Base-by-base conservation (phyloP, 1,140 invertebrate genomes). In the Trichonephila inaurata region DNA sequence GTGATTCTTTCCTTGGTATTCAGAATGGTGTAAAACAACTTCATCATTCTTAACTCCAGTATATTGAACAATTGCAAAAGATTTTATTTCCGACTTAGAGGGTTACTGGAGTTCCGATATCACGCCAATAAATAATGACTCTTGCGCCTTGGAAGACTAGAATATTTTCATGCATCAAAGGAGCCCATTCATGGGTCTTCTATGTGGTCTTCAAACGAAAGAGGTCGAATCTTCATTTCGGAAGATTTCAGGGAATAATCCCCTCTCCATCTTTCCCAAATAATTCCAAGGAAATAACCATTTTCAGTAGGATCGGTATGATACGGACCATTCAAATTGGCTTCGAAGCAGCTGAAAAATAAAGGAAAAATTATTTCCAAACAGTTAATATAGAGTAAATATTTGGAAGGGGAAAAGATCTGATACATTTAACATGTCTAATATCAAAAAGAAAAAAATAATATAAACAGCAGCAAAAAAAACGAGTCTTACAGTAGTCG, bases 311-410 rank as follows among this genome's bases (percentile, higher is more conserved):
- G 96, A 88, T 96, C 95, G 4, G 98, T 98, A 77, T 99, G 96
- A 95, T 98, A 98, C 91, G 97, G 97, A 2, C 98, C 98, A 95
- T 99, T 99, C 60, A 99, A 97, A 96, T 99, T 99, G 16, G 98
- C 98, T 95, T 96, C 96, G 95, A 97, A 97, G 94, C 97, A 97
- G 61, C 96, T 97, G 94, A 95, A 93, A 95, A 88, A 94, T 58
- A 61, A 24, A n/a, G n/a, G 12, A 7, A 60, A 60, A 58, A 85
- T 16, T 51, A 12, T 51, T 51, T 51, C 10, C 16, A 62, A 62
- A 62, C 16, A 19, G 1, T 21, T 62, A 21, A 18, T 21, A 62
- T 14, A 0, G 19, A 62, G 16, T 21, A 18, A 62, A 61, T 2
- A 1, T 21, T 19, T 21, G 19, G 61, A 18, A 19, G 7, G 5